phyloP scores from a whole-genome alignment of 2,888 invertebrate genomes.

The Chironomus tentans region DNA sequence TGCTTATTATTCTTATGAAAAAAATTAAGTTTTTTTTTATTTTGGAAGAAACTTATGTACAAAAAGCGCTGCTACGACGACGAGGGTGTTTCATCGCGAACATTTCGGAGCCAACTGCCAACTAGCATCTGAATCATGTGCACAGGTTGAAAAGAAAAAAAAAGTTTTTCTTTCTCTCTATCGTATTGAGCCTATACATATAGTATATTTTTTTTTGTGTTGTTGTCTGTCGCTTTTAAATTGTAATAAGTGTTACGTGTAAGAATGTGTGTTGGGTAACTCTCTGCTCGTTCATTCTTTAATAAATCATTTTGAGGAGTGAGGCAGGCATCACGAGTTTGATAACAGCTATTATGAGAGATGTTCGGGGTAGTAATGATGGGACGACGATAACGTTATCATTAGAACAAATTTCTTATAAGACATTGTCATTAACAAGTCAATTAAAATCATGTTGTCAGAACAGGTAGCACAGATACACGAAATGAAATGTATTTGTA shows the following conservation, averaged over 20 bases:
- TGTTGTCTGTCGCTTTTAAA: not conserved
- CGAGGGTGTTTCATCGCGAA: constrained; percentile 17
- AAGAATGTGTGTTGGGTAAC: not conserved
- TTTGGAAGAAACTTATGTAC: constrained; percentile 5
- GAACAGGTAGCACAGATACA: too few species aligned
- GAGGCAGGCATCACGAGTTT: not conserved
- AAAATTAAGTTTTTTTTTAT: not conserved
- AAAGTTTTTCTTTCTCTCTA: not conserved
- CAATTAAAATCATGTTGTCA: constrained; percentile 11
- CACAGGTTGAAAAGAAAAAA: not conserved
- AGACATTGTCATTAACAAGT: constrained; percentile 6
- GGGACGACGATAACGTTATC: not conserved
- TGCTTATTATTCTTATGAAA: not conserved
- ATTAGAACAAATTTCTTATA: not conserved
- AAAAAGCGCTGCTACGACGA: constrained; percentile 21
- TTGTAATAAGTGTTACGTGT: not conserved
- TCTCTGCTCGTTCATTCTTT: not conserved
- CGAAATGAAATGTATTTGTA: too few species aligned
- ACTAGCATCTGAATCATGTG: not conserved
- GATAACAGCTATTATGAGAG: not conserved
- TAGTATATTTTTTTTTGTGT: not conserved
- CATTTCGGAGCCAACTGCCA: not conserved
- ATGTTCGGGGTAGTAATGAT: too few species aligned
- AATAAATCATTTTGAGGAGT: not conserved
- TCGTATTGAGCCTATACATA: not conserved